Evolutionary conservation across 2,797 vertebrate species (phyloP).

Genomic region (Sebastiscus albofasciatus): DNA sequence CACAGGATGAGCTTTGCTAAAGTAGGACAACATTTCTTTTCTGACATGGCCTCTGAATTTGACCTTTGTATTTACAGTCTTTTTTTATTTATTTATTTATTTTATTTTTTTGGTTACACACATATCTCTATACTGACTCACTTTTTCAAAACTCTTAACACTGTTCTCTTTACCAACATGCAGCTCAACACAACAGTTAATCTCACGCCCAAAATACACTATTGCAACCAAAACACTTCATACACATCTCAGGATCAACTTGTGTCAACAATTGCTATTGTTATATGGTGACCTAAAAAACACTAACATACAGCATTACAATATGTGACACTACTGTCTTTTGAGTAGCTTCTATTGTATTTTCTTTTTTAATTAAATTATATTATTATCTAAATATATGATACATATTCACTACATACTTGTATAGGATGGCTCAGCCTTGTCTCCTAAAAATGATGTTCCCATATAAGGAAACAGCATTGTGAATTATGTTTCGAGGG

Average conservation of each 20-base stretch:
- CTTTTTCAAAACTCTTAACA: background rate
- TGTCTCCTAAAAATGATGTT: too few species aligned
- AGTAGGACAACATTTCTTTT: background rate
- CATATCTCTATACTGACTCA: background rate
- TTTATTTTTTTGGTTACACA: background rate
- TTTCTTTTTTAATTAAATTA: too few species aligned
- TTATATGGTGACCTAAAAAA: too few species aligned
- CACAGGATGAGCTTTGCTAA: background rate
- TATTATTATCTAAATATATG: background rate
- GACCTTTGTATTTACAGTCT: background rate
- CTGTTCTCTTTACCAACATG: background rate
- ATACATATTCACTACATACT: too few species aligned
- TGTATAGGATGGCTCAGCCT: too few species aligned
- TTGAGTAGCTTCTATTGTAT: too few species aligned
- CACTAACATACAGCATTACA: too few species aligned
- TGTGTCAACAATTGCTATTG: too few species aligned
- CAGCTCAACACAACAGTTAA: background rate
- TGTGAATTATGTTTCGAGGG: too few species aligned
- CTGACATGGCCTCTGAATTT: background rate
- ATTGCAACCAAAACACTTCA: background rate
- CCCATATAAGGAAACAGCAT: too few species aligned
- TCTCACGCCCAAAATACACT: too few species aligned
- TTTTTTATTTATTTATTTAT: background rate
- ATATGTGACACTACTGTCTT: too few species aligned
- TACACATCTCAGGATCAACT: background rate